Base-by-base conservation (phyloP, 2,888 invertebrate species). In the Drosophila kambysellisi region DNA sequence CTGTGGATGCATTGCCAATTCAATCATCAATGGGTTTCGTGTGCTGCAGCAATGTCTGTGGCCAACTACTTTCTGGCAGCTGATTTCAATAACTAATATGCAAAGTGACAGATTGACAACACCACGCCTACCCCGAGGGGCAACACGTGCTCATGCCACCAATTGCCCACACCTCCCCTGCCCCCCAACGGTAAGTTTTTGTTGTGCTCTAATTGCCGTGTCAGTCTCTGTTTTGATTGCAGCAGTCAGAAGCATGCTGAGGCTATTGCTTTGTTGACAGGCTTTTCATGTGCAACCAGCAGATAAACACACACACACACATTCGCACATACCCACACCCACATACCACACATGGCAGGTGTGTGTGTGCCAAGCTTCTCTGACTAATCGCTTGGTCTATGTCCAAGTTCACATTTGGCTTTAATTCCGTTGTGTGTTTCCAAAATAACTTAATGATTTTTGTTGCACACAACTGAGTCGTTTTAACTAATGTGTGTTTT, bases 41-140 rank as follows among this genome's bases (percentile, higher is more conserved):
- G 74, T 67, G 35, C 41, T 53, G 48, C 64, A 41, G 50, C 64
- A 66, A 69, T 62, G 62, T 78, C 60, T 87, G 70, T 78, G 71
- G 79, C 79, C 71, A 65, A 74, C 82, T 85, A 85, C 88, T 89
- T 85, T 85, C 86, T 76, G 90, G 90, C 90, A 87, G 87, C 90
- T 89, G 87, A 90, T 89, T 87, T 90, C 87, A 90, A 83, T 90
- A 87, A 87, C 90, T 87, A 85, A 85, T 85, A 85, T 89, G 85
- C 82, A 84, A 82, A 85, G 86, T 81, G 89, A 71, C 75, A 66
- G 76, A 81, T 78, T 81, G 78, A 56, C 65, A 70, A 66, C 50
- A 17, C 75, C 52, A 59, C 61, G 65, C 56, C 43, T 43, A 25
- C 52, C 43, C 46, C n/a, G 2, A 11, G 29, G 30, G n/a, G 3